Evolutionary conservation across 2,797 vertebrate species (phyloP).

Genomic region (Xyrichtys novacula): DNA sequence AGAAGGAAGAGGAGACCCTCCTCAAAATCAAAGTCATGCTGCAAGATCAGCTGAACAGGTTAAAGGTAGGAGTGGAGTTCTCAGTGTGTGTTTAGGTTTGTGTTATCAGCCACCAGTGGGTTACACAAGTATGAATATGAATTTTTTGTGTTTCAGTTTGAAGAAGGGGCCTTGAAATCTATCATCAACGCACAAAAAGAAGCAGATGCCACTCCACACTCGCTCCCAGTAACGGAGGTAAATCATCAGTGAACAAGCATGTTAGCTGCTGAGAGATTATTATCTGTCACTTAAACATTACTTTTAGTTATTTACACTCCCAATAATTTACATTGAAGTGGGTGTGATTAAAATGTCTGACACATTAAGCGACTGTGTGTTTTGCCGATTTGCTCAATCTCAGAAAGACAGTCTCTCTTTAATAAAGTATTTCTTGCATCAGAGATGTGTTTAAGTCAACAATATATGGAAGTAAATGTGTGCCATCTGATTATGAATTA

Average conservation of each 20-base stretch:
- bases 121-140: neutral
- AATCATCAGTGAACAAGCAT: neutral
- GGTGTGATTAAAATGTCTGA: neutral
- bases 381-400: neutral
- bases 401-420: neutral
- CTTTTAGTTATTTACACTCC: too few relatives aligned
- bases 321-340: neutral
- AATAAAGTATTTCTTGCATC: neutral
- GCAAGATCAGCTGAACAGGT: conserved; percentile 88
- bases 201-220: conserved; percentile 70
- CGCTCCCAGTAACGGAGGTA: conserved; percentile 71
- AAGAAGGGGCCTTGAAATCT: conserved; percentile 87
- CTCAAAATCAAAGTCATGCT: conserved; percentile 89
- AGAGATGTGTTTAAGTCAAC: too few relatives aligned
- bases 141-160: conserved; percentile 80
- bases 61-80: conserved; percentile 76
- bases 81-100: neutral
- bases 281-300: neutral
- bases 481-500: too few relatives aligned
- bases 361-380: too few relatives aligned
- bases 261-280: neutral
- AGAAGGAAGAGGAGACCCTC: conserved; percentile 90
- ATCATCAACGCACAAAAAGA: conserved; percentile 85
- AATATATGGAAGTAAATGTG: neutral
- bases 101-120: neutral